phyloP scores from a whole-genome alignment of 2,113 vertebrate species.

The Elachura formosa region DNA sequence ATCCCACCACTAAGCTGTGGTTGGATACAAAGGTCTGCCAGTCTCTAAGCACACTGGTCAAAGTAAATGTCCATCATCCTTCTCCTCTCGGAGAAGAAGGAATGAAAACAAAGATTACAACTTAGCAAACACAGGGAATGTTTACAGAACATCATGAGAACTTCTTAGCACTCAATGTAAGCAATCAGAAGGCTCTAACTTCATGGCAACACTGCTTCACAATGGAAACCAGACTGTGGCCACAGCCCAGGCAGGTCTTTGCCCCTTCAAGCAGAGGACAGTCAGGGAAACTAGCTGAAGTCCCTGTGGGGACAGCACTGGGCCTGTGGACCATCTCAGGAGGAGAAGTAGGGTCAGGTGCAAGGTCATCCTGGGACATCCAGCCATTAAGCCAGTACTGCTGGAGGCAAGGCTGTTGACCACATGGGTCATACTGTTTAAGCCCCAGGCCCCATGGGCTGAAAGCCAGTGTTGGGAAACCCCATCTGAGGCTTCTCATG shows the following conservation, averaged over 20 bases:
- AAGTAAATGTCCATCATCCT: too few relatives aligned
- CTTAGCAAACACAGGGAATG: too few relatives aligned
- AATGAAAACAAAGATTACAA: too few relatives aligned
- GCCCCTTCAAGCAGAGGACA: neutral
- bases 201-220: too few relatives aligned
- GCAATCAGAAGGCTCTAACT: too few relatives aligned
- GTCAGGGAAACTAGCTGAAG: neutral
- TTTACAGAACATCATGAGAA: too few relatives aligned
- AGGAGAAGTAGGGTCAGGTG: neutral
- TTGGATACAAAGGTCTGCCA: too few relatives aligned
- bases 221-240: neutral
- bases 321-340: rapidly evolving
- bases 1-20: too few relatives aligned
- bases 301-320: neutral
- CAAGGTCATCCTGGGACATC: rapidly evolving
- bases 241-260: rapidly evolving
- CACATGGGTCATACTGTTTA: neutral
- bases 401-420: neutral
- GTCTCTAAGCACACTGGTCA: too few relatives aligned
- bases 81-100: too few relatives aligned
- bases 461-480: rapidly evolving
- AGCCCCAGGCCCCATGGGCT: rapidly evolving
- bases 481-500: rapidly evolving
- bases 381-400: neutral
- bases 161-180: too few relatives aligned